Evolutionary conservation across 2,888 invertebrate genomes (phyloP), one percentile per base, ranked within the genome.

Genomic region (Sarcophaga caerulescens): DNA sequence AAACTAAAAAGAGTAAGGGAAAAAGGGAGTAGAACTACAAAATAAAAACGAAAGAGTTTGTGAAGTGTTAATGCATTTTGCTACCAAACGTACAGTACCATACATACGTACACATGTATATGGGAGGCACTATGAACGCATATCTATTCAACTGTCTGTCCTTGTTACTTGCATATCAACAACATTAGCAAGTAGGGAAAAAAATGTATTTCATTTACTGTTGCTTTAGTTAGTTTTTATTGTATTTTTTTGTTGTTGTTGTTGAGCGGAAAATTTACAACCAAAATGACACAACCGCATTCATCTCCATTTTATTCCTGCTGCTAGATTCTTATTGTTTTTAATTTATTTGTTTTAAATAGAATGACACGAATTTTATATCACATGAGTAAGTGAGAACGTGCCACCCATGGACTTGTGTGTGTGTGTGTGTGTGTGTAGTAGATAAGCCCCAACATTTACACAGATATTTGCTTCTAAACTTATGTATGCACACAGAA

Each of bases 1-100:
- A 79, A 81, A 45, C 60, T 10, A 62, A 77, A 47, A 77, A 74
- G 6, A 11, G 23, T 70, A 14, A 14, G 35, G 25, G 71, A 59
- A 63, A 62, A 3, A 35, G 57, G 66, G 12, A 45, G 6, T 10
- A 21, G 45, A 21, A 68, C 44, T 5, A 23, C 47, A 62, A 71
- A 65, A 17, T 35, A 52, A 79, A 35, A 76, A 19, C 19, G 2
- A n/a, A 73, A 68, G 65, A 76, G 45, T 79, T 62, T 71, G 47
- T 35, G 60, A 85, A 76, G 76, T 85, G 71, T 76, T 68, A 83
- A 80, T 83, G 82, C 76, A 85, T 83, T 85, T 62, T 62, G 44
- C 19, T 44, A 66, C n/a, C 62, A 63, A 65, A 21, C 44, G 47
- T n/a, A 66, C 35, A 35, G 5, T 35, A 35, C 35, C 35, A 10